A percentile compares a stretch with the other conserved stretches of the same genome.
These are phyloP conservation scores for Aphelocoma coerulescens DNA, from an alignment of 2,113 vertebrate species.

Conservation along the genomic window DNA sequence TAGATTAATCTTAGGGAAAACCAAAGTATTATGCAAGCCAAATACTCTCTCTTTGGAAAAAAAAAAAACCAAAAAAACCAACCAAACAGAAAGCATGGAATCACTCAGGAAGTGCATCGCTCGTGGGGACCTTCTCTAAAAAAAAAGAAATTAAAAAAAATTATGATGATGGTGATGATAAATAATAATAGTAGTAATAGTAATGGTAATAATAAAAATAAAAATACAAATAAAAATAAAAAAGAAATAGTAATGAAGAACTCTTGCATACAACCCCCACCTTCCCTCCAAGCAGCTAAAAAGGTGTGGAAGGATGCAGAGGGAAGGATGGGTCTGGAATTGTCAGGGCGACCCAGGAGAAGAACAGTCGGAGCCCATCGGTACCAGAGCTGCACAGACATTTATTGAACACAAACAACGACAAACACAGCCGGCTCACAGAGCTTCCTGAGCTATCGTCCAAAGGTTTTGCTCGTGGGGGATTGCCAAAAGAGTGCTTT, in stretches of 20 bases:
- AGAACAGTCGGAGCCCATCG: conserved; percentile 44
- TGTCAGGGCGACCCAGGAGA: background rate
- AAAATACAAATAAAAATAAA: background rate
- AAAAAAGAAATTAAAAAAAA: background rate
- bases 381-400: conserved; percentile 68
- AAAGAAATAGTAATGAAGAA: background rate
- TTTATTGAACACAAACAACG: conserved; percentile 72
- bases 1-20: background rate
- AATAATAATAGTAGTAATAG: background rate
- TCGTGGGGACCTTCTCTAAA: background rate
- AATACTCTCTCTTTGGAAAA: background rate
- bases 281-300: background rate
- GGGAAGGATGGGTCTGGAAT: background rate
- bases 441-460: conserved; percentile 61
- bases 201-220: rapidly evolving
- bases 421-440: conserved; percentile 64
- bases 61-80: background rate
- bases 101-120: background rate
- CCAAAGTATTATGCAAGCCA: background rate
- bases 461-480: conserved; percentile 18
- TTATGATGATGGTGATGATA: background rate
- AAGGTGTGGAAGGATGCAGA: background rate
- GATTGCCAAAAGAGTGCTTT: conserved; percentile 20
- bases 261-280: background rate
- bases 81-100: background rate